Evolutionary conservation across 2,888 invertebrate genomes (phyloP), one percentile per base, ranked within the genome.

Genomic region (Chirona hameri): DNA sequence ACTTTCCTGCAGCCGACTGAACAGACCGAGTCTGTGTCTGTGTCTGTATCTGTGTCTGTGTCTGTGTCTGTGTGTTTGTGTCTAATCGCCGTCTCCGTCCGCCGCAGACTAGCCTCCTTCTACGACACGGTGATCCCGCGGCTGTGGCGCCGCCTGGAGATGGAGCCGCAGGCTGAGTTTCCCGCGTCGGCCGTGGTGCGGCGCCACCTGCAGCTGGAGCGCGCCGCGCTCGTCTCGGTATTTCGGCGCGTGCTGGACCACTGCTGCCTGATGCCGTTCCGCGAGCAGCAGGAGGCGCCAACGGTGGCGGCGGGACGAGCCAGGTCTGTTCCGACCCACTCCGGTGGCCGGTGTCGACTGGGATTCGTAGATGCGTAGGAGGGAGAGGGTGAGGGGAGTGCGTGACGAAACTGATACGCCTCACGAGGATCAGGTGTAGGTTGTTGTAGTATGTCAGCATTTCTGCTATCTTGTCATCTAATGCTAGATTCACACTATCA

Each of bases 41-140:
- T 57, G 57, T 57, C 57, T n/a, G n/a, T n/a, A n/a, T n/a, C n/a
- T n/a, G n/a, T n/a, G n/a, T n/a, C n/a, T n/a, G n/a, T n/a, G n/a
- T 57, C 57, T 57, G 57, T 57, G 18, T 57, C 57, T n/a, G n/a
- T n/a, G n/a, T n/a, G n/a, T n/a, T n/a, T n/a, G n/a, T 5, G 39
- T 39, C 39, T 39, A 7, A 39, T 60, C 65, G 12, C 31, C 82
- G n/a, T 83, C 57, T 82, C 72, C 82, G 82, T 84, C 84, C 85
- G 85, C 82, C 89, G 81, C 89, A 95, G 94, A 88, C 90, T 96
- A 88, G 91, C 93, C 84, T 91, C 91, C 84, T 91, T 94, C 84
- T 96, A 96, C 88, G 94, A 94, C 85, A 91, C 90, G 85, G 92
- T 93, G 10, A 91, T 95, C 85, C 92, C 93, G 24, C 90, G 91